A percentile compares a stretch with the other conserved stretches of the same genome.
Evolutionary conservation across 2,797 vertebrate genomes (phyloP).

Genomic region (Loris lydekkerianus): DNA sequence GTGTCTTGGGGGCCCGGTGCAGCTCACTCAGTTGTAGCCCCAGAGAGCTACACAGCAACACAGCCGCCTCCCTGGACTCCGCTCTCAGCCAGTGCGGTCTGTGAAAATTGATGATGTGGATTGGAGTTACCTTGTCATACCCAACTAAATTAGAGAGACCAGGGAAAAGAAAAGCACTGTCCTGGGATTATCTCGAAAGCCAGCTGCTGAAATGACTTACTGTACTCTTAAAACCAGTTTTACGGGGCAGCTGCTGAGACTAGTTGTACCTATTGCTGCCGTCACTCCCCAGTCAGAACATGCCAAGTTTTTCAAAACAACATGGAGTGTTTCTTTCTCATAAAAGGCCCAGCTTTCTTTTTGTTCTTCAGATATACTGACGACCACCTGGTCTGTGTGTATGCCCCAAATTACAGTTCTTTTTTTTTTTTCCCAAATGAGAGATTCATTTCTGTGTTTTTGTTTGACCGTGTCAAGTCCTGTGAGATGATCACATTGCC

Average conservation of each 20-base stretch:
- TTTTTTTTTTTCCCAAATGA: neutral
- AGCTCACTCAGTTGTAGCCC: no score
- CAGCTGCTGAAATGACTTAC: neutral
- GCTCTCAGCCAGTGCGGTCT: neutral
- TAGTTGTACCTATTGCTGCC: rapidly evolving
- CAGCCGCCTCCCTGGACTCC: neutral
- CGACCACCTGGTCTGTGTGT: neutral
- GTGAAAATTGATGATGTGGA: neutral
- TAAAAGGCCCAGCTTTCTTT: neutral
- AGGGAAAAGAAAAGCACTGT: neutral
- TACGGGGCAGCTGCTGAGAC: neutral
- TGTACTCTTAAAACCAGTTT: neutral
- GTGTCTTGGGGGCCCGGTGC: neutral
- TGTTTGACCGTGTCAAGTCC: neutral
- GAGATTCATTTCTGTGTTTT: neutral
- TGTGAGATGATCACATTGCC: neutral
- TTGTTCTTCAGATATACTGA: neutral
- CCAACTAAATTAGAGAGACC: neutral
- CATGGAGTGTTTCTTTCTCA: neutral
- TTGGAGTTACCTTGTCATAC: neutral
- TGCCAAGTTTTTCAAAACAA: neutral
- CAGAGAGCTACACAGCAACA: neutral
- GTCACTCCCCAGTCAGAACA: neutral
- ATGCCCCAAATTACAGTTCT: neutral
- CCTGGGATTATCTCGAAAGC: neutral